Evolutionary conservation across 2,113 vertebrate species (phyloP), one percentile per base, ranked within the genome.

Genomic region (Poecile atricapillus): DNA sequence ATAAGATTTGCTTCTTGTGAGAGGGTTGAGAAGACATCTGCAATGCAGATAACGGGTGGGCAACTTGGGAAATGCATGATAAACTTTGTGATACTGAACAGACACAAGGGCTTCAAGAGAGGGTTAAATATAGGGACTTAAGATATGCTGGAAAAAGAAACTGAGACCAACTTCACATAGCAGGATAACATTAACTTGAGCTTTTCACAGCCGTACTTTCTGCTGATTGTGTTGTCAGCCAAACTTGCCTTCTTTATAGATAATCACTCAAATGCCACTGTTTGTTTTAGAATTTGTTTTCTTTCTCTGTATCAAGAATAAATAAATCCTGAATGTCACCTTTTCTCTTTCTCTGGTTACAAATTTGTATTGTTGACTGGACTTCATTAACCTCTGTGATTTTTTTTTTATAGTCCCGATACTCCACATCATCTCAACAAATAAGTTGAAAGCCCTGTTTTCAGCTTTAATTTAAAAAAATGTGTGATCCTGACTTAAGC

Each of bases 151-250:
- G 88, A 97, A 97, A 97, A 97, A 96, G 92, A 97, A 97, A 96
- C 96, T 97, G 96, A 94, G 95, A 98, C 97, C 97, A 97, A 97
- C 95, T 98, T 97, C 95, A 98, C 96, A 92, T 89, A 94, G 97
- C 85, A 97, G 97, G 97, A 96, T 96, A 97, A 98, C 97, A 97
- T 95, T 97, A 96, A 97, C 94, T 95, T 84, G 96, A 98, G 98
- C 98, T 98, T 98, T 98, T 98, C 98, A 98, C 98, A 98, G 98
- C 98, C 94, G 97, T 98, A 98, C 97, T 98, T 97, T 98, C 98
- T 98, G 98, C 98, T 98, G 98, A 98, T 98, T 97, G 85, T 65
- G 80, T 71, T 97, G 96, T 94, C 93, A 97, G 96, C 95, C 97
- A 97, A 95, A 97, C 97, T 97, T 92, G 95, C 71, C 93, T 96